Percentiles rank a stretch among this genome's conserved stretches.
Evolutionary conservation across 2,797 vertebrate species (phyloP).

Genomic region (Microtus californicus): DNA sequence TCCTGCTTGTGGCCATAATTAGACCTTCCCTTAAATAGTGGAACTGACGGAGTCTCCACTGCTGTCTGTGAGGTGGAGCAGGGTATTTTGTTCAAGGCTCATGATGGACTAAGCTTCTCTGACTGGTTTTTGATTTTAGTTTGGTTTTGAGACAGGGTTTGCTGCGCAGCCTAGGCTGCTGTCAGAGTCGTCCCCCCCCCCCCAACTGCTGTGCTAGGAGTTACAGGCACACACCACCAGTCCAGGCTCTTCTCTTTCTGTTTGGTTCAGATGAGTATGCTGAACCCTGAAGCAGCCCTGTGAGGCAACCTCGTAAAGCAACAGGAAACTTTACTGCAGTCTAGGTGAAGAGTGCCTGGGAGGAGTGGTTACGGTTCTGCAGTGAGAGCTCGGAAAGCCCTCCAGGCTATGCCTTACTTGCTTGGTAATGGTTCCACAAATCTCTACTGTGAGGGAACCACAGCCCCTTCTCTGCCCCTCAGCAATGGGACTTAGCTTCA

Average conservation of each 20-base stretch:
- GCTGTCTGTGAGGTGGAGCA: not conserved
- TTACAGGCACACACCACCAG: not conserved
- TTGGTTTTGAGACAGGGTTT: not conserved
- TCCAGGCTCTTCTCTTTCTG: not conserved
- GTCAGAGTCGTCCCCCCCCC: not conserved
- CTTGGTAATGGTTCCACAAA: not conserved
- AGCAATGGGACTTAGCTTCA: not conserved
- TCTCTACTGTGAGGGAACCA: not conserved
- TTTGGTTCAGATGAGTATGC: not conserved
- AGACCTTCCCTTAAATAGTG: not conserved
- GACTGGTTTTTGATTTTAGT: not conserved
- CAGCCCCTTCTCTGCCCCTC: too few relatives aligned
- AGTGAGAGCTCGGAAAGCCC: too few relatives aligned
- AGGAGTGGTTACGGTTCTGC: not conserved
- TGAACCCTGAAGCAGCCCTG: not conserved
- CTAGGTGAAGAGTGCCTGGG: not conserved
- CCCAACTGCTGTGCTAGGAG: not conserved
- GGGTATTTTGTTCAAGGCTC: not conserved
- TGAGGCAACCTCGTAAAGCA: not conserved
- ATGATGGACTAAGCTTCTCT: not conserved
- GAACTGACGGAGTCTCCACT: not conserved
- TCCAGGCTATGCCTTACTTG: not conserved
- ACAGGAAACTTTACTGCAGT: not conserved
- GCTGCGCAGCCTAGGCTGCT: not conserved
- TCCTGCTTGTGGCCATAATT: not conserved